These are phyloP conservation scores for Nymphalis polychloros DNA, from an alignment of 2,888 invertebrate species.

Conservation along the genomic window DNA sequence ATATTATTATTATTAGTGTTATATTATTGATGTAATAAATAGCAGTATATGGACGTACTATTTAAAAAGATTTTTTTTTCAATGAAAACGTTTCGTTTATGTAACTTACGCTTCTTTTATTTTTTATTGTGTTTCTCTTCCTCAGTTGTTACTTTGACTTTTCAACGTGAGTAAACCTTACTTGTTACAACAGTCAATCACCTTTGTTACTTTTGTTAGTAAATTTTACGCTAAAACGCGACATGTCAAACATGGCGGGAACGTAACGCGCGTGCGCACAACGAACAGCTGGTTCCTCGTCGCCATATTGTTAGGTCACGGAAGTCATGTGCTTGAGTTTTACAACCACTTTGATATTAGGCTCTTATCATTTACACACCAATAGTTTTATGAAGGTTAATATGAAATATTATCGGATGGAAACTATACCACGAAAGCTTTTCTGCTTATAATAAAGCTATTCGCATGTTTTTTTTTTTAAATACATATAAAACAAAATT, in stretches of 20 bases:
- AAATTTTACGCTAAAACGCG: slow-evolving; percentile 27
- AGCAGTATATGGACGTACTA: no score
- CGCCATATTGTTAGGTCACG: slow-evolving; percentile 63
- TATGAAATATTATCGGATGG: neutral
- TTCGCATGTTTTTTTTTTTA: no score
- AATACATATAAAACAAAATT: no score
- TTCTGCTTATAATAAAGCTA: neutral
- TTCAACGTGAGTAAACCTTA: neutral
- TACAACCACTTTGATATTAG: slow-evolving; percentile 28
- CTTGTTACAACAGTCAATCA: slow-evolving; percentile 28
- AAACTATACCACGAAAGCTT: neutral
- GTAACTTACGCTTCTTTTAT: neutral
- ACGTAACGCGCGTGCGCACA: slow-evolving; percentile 67
- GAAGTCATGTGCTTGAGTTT: slow-evolving; percentile 46
- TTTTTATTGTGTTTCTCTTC: neutral
- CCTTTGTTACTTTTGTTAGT: slow-evolving; percentile 26
- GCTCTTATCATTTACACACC: slow-evolving; percentile 8
- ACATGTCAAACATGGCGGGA: slow-evolving; percentile 71
- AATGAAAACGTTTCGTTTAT: neutral
- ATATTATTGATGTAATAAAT: no score
- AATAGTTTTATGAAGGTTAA: slow-evolving; percentile 7
- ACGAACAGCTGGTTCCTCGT: slow-evolving; percentile 69
- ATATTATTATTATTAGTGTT: no score
- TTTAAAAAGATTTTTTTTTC: no score
- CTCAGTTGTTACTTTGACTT: neutral